Evolutionary conservation across 2,113 vertebrate genomes (phyloP).

Genomic region (Prolemur simus): DNA sequence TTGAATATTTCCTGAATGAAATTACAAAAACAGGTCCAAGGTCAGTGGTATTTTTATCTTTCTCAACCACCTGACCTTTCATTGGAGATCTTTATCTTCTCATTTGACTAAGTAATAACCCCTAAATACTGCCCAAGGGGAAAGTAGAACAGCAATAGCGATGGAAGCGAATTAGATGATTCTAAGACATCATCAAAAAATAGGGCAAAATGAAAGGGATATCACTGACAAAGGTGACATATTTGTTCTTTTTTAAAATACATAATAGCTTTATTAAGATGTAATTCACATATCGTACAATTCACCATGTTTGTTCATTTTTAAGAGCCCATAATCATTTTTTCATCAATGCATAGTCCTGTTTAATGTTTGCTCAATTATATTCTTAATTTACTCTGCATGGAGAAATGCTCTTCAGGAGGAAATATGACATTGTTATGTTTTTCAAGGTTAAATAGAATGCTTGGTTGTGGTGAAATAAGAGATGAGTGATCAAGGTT

Average conservation of each 20-base stretch:
- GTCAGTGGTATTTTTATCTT: background rate
- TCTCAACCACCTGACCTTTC: slow-evolving; percentile 30
- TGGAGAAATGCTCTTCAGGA: background rate
- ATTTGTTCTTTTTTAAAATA: background rate
- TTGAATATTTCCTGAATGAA: background rate
- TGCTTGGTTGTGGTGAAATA: background rate
- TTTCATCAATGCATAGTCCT: background rate
- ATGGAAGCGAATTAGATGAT: background rate
- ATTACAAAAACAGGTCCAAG: background rate
- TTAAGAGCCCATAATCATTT: background rate
- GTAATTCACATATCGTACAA: background rate
- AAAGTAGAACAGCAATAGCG: background rate
- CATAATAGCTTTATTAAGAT: background rate
- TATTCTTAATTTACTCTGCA: background rate
- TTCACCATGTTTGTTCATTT: background rate
- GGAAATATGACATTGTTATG: background rate
- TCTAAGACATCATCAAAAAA: background rate
- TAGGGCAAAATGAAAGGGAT: background rate
- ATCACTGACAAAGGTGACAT: background rate
- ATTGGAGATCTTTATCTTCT: background rate
- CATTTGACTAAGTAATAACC: slow-evolving; percentile 35
- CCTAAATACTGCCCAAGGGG: background rate
- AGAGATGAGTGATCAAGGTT: background rate
- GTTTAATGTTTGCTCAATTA: background rate
- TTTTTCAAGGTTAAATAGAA: background rate